Conservation (phyloP, 2,113 vertebrate species). For the Oryzias celebensis region DNA sequence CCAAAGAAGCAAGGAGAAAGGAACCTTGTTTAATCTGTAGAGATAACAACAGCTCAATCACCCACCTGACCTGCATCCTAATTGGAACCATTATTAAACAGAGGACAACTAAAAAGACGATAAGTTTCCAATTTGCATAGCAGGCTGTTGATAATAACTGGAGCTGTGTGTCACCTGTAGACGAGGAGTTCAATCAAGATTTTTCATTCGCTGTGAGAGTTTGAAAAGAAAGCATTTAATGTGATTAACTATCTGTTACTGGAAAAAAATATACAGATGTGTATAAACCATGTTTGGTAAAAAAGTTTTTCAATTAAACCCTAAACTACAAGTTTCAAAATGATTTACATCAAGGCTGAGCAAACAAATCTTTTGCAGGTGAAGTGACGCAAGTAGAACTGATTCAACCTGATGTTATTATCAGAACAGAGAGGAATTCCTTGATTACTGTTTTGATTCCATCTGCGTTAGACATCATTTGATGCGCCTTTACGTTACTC, state of each 20-base stretch:
- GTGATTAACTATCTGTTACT: conserved; percentile 5
- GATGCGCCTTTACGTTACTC: conserved; percentile 29
- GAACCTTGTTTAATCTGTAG: conserved; percentile 71
- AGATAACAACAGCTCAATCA: conserved; percentile 75
- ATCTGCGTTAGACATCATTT: conserved; percentile 33
- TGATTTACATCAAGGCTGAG: background rate
- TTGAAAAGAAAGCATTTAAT: conserved; percentile 26
- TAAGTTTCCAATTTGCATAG: conserved; percentile 62
- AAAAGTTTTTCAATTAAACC: conserved; percentile 4
- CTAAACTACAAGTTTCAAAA: background rate
- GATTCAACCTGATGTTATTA: conserved; percentile 48
- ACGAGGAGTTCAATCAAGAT: conserved; percentile 38
- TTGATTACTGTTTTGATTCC: conserved; percentile 33
- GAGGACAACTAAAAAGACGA: conserved; percentile 55
- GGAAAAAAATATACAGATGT: conserved; percentile 1
- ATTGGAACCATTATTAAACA: conserved; percentile 70
- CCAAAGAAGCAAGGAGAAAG: conserved; percentile 73
- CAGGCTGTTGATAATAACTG: conserved; percentile 43
- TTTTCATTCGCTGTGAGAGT: conserved; percentile 1
- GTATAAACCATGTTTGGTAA: background rate
- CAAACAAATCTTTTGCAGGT: too few relatives aligned
- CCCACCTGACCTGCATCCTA: conserved; percentile 70
- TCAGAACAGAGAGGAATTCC: conserved; percentile 29
- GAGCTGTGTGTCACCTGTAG: conserved; percentile 33
- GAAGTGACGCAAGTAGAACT: background rate